A percentile compares a stretch with the other conserved stretches of the same genome.
Conservation (phyloP, 92 coral and sea anemone species). For the Scolanthus callimorphus region DNA sequence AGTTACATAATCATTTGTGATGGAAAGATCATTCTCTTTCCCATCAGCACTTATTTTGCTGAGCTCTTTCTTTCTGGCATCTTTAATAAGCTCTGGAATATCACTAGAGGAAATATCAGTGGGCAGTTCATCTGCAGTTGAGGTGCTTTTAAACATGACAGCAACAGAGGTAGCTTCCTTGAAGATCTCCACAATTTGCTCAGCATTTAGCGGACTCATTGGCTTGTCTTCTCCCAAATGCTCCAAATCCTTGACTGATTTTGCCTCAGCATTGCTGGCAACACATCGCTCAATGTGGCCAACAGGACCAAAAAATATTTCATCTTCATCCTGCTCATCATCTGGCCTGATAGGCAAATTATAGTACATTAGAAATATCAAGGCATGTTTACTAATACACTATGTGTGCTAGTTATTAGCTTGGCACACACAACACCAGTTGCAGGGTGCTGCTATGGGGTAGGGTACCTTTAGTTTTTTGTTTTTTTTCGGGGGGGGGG, state of each 20-base stretch:
- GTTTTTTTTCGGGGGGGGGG: no score
- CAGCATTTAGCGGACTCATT: conserved; percentile 80
- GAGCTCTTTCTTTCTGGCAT: no score
- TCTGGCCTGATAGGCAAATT: no score
- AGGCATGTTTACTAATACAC: no score
- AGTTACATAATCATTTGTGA: no score
- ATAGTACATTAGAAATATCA: no score
- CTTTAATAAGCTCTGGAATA: conserved; percentile 20
- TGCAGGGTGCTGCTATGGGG: no score
- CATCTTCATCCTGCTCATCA: conserved; percentile 79
- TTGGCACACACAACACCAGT: no score
- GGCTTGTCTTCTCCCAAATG: conserved; percentile 54
- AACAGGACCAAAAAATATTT: conserved; percentile 94
- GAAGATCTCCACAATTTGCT: conserved; percentile 90
- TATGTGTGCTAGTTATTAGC: no score
- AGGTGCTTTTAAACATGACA: conserved; percentile 51
- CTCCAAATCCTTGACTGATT: conserved; percentile 27
- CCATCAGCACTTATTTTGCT: no score
- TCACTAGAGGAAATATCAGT: not conserved
- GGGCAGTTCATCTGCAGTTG: conserved; percentile 11
- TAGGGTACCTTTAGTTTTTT: no score
- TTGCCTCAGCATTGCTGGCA: conserved; percentile 39
- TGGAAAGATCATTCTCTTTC: no score
- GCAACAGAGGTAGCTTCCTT: conserved; percentile 95
- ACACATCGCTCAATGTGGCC: conserved; percentile 91